Base-by-base conservation (phyloP, 1,140 invertebrate genomes). In the Cydia strobilella region DNA sequence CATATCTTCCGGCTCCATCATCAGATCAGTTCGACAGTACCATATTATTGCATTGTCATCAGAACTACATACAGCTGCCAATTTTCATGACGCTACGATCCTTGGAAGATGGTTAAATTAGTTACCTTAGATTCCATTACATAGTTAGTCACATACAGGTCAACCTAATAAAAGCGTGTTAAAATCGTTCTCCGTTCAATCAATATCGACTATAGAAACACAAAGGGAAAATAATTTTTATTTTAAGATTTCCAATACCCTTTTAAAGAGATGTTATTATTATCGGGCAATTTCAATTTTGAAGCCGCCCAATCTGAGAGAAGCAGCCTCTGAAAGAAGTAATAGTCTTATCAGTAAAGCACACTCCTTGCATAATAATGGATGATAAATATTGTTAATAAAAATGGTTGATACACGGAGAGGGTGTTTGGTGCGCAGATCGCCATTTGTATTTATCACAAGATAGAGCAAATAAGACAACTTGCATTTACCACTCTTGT, bases 281-380 rank as follows among this genome's bases (percentile, higher is more conserved):
- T 69, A 69, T 18, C 65, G 27, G 65, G 65, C n/a, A 31, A 69
- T 42, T 69, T 69, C 31, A 69, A 69, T 39, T 42, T 69, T 69
- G 65, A 69, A 42, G 35, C 65, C 23, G 7, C 63, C 27, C 65
- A 69, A 69, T 69, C 65, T 20, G 35, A 3, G 15, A 35, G 27
- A 69, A 15, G 31, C 65, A 69, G 65, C 65, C 31, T 31, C 15
- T 20, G 51, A 35, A 76, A 42, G 35, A 42, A 45, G 48, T 54
- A 69, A 71, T 69, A 51, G 63, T 54, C 77, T 82, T 82, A 80
- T 82, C 78, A 35, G 48, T 13, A n/a, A 13, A 59, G 80, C 78
- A 76, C 77, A 80, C 78, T 72, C 75, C 76, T 77, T 80, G 75
- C 72, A 78, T 81, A 78, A 81, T 79, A 79, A 81, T 80, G 71